Conservation (phyloP, 2,797 vertebrate genomes). For the Peromyscus eremicus region DNA sequence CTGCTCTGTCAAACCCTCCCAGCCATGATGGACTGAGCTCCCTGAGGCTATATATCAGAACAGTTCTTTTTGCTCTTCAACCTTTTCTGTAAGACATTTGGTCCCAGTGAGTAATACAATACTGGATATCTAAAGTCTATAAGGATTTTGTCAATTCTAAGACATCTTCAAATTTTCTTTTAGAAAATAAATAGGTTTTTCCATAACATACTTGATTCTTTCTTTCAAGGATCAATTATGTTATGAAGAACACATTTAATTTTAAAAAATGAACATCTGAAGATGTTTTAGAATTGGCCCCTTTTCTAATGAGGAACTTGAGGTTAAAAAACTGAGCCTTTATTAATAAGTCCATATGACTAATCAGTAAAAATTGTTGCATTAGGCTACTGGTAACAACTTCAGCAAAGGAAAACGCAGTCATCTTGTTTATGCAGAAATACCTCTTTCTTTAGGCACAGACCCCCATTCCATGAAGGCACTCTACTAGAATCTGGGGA, state of each 20-base stretch:
- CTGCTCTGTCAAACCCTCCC: background rate
- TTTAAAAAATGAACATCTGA: background rate
- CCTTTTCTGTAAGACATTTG: background rate
- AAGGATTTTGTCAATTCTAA: background rate
- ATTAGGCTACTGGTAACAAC: background rate
- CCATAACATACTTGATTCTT: background rate
- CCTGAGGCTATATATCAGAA: background rate
- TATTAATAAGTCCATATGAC: slow-evolving; percentile 13
- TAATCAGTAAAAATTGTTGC: background rate
- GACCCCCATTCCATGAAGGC: background rate
- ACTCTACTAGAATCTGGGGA: background rate
- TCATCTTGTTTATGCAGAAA: slow-evolving; percentile 25
- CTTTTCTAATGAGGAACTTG: background rate
- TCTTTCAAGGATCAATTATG: background rate
- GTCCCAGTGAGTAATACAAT: background rate
- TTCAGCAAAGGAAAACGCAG: background rate
- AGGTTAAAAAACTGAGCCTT: background rate
- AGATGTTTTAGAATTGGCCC: background rate
- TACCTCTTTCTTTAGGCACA: background rate
- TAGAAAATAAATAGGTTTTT: background rate
- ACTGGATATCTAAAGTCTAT: background rate
- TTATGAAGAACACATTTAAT: background rate
- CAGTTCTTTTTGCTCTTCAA: background rate
- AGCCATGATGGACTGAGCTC: background rate
- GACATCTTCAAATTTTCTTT: background rate